Evolutionary conservation across 2,797 vertebrate genomes (phyloP).

Genomic region (Nannoperca obscura): DNA sequence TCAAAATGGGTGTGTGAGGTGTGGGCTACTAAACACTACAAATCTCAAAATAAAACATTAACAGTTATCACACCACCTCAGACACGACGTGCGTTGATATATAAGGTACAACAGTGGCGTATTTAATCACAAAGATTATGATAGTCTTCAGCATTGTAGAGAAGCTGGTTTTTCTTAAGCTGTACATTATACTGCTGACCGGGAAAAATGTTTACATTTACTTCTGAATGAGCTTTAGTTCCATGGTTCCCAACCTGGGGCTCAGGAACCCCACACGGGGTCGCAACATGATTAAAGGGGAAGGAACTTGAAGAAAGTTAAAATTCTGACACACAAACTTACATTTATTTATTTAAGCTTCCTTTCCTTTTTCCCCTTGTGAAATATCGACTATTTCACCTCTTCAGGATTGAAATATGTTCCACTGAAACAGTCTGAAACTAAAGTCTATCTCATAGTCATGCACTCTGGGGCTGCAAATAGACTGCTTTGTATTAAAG

Average conservation of each 20-base stretch:
- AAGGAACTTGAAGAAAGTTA: constrained; percentile 13
- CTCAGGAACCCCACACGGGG: not conserved
- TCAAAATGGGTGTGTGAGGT: not conserved
- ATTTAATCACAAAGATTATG: constrained; percentile 5
- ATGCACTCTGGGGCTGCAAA: not conserved
- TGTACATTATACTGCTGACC: constrained; percentile 13
- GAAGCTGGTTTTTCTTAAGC: not conserved
- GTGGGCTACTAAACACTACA: not conserved
- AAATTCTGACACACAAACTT: not conserved
- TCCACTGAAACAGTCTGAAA: not conserved
- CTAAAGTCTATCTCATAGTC: not conserved
- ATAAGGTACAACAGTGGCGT: not conserved
- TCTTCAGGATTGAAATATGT: not conserved
- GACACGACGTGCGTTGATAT: not conserved
- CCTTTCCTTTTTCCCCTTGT: too few species aligned
- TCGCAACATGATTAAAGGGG: not conserved
- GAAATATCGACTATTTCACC: not conserved
- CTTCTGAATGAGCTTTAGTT: not conserved
- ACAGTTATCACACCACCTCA: constrained; percentile 1
- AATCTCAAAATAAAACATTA: not conserved
- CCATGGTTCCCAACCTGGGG: not conserved
- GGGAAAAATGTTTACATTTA: constrained; percentile 3
- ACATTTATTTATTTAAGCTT: not conserved
- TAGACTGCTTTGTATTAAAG: not conserved
- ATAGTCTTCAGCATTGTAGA: not conserved